Evolutionary conservation across 2,113 vertebrate genomes (phyloP), one percentile per base, ranked within the genome.

Genomic region (Monarcha castaneiventris): DNA sequence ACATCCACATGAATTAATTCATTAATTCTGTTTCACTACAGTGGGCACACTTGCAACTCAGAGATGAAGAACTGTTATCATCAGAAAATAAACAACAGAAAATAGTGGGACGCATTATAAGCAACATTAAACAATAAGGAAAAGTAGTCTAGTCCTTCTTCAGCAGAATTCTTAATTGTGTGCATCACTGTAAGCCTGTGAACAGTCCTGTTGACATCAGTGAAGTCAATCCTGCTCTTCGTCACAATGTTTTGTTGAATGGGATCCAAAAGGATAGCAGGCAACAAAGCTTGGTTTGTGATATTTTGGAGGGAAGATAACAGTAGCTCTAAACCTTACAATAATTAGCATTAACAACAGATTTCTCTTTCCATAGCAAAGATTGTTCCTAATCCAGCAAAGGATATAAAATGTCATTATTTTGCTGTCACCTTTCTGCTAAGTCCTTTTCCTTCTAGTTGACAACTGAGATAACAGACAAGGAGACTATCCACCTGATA

Each of bases 391-490:
- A 93, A 78, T 80, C 61, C 64, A 78, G 21, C 27, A 84, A 75
- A 33, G 1, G 23, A 84, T 90, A 88, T 63, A 90, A 86, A 90
- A 37, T 49, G 49, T 59, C 78, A 78, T 94, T 95, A 83, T 86
- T 94, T 95, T 86, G 27, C 79, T 82, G 68, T 86, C 90, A 89
- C 49, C n/a, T 68, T 84, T 84, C 37, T 80, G 35, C 20, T 49
- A n/a, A 35, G 61, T 54, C 41, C 23, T 90, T 94, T 90, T 96
- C 51, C 37, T 27, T 88, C 48, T 75, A 27, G 37, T 37, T 96
- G 96, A 86, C 88, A 90, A 27, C 68, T 46, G 43, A 87, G 76
- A 91, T 92, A 94, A 66, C 52, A 82, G 64, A 72, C 56, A 95
- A 75, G 89, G 64, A 90, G 32, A 46, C 64, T 86, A 41, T 74